Base-by-base conservation (phyloP, 2,888 invertebrate genomes). In the Dryadula phaetusa region DNA sequence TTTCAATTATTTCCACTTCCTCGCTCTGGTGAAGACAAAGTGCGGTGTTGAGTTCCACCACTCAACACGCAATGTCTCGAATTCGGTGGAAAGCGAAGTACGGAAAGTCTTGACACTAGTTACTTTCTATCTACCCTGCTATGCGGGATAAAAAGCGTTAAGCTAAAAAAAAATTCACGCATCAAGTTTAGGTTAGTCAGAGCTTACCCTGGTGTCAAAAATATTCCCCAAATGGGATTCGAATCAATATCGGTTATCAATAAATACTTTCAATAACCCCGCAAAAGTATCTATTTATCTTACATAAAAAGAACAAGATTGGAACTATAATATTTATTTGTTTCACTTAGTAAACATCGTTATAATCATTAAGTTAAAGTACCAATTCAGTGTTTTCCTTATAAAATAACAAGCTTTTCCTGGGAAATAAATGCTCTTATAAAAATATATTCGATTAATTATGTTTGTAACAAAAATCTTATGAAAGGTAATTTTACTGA, bases 291-390 rank as follows among this genome's bases (percentile, higher is more conserved):
- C 6, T 49, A 8, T n/a, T n/a, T 52, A 52, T n/a, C 25, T 28
- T 16, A 28, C 22, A 49, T 3, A 28, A n/a, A 28, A 49, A n/a
- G 6, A 16, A 25, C 49, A 28, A 49, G 7, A 49, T 28, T 28
- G 7, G 28, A 49, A 52, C 28, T 52, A 52, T 52, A 52, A 32
- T 52, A 52, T 52, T 28, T 52, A 32, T 52, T 28, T 49, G 3
- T 49, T 10, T 28, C 28, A 52, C 28, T 52, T 32, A 52, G 52
- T 52, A 52, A 52, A 52, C 52, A 52, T 52, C 52, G 28, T 52
- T 49, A 49, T 16, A 16, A 49, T 49, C 28, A 16, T 49, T 52
- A 52, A 32, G 52, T 52, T 52, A 52, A 52, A 52, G 28, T 16
- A 52, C 28, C 52, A 28, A 28, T 52, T 16, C 28, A 52, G 16